Conservation (phyloP, 2,113 vertebrate genomes). For the Bothrops jararaca region DNA sequence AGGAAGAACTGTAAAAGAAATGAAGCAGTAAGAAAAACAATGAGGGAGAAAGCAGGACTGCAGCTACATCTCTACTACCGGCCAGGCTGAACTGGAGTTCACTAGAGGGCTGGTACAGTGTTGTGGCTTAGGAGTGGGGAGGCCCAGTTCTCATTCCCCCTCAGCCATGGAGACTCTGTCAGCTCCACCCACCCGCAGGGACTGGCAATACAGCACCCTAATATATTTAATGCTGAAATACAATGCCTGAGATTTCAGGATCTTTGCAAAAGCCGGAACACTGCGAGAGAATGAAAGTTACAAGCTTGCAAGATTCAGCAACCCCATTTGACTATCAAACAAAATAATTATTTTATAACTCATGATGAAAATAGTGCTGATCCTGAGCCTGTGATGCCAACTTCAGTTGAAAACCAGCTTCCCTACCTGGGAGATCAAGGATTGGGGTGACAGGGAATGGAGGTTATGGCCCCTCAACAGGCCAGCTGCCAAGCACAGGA, state of each 20-base stretch:
- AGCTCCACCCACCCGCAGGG: neutral
- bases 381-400: neutral
- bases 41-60: neutral
- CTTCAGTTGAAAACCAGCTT: neutral
- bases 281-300: neutral
- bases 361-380: neutral
- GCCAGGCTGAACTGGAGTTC: neutral
- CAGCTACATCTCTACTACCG: neutral
- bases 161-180: neutral
- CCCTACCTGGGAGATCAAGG: neutral
- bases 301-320: neutral
- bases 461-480: neutral
- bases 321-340: neutral
- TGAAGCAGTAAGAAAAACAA: slow-evolving; percentile 5
- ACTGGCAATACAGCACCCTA: neutral
- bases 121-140: neutral
- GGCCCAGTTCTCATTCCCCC: neutral
- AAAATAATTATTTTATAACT: neutral
- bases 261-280: neutral
- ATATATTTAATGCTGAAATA: neutral
- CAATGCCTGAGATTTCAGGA: neutral
- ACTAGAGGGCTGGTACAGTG: neutral
- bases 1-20: slow-evolving; percentile 63
- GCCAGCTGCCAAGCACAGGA: neutral
- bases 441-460: neutral